These are phyloP conservation scores for Pleuronectes platessa DNA, from an alignment of 2,113 vertebrate species.

Conservation along the genomic window DNA sequence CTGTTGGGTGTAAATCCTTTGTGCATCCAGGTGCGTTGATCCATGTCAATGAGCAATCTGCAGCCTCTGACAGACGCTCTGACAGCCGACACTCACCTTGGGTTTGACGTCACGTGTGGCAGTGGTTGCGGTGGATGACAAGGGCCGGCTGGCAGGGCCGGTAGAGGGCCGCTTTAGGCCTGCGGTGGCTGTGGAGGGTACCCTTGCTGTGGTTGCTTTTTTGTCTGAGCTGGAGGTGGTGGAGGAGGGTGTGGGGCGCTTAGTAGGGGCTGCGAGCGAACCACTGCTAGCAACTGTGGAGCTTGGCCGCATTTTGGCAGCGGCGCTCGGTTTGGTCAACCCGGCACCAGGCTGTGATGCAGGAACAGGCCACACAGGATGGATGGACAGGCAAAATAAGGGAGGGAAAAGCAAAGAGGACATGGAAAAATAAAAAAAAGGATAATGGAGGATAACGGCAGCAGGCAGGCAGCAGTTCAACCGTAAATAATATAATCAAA, in stretches of 20 bases:
- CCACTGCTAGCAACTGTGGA: constrained; percentile 54
- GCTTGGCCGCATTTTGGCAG: constrained; percentile 81
- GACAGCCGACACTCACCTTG: constrained; percentile 85
- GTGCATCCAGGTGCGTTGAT: not conserved
- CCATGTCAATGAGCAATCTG: not conserved
- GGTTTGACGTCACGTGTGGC: constrained; percentile 78
- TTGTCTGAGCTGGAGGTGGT: constrained; percentile 75
- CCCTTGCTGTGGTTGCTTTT: constrained; percentile 84
- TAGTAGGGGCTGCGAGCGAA: constrained; percentile 72
- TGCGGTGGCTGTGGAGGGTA: constrained; percentile 70
- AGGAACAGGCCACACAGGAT: constrained; percentile 57
- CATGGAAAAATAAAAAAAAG: constrained; percentile 56
- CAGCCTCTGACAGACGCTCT: not conserved
- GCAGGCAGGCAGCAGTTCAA: constrained; percentile 44
- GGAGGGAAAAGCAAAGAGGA: constrained; percentile 43
- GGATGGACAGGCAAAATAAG: constrained; percentile 66
- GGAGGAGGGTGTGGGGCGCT: constrained; percentile 81
- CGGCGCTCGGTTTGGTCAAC: constrained; percentile 79
- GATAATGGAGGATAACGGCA: constrained; percentile 61
- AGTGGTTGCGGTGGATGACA: constrained; percentile 43
- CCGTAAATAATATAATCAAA: constrained; percentile 27
- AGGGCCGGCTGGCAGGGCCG: constrained; percentile 55
- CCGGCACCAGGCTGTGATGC: constrained; percentile 81
- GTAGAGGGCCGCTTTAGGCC: constrained; percentile 73
- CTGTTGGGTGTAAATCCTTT: not conserved